Percentiles rank a stretch among this genome's conserved stretches.
These are phyloP conservation scores for Zaprionus capensis DNA, from an alignment of 1,140 invertebrate genomes.

Conservation along the genomic window DNA sequence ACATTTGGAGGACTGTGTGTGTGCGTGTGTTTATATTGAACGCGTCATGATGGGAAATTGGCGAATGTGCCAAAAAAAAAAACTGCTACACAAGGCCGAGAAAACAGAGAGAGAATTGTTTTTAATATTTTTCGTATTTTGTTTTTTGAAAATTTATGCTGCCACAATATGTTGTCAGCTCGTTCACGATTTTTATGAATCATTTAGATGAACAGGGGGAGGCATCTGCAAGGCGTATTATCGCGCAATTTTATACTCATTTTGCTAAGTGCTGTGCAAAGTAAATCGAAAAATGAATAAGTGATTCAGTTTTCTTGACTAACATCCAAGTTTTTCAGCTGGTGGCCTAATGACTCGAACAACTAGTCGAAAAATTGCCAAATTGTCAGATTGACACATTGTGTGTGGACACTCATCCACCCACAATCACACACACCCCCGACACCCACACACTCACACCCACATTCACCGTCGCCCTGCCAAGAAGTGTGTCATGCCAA, in stretches of 20 bases:
- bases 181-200: conserved; percentile 63
- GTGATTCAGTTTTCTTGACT: conserved; percentile 65
- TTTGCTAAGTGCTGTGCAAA: conserved; percentile 10
- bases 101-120: neutral
- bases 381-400: conserved; percentile 52
- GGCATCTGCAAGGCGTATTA: conserved; percentile 31
- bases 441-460: neutral
- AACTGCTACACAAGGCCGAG: conserved; percentile 56
- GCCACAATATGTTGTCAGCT: conserved; percentile 35
- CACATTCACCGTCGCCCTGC: neutral
- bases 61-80: conserved; percentile 66
- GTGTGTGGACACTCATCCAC: neutral
- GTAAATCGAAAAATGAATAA: conserved; percentile 2
- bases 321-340: conserved; percentile 45
- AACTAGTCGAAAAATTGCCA: conserved; percentile 43
- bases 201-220: conserved; percentile 52
- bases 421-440: neutral
- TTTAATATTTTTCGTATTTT: conserved; percentile 44
- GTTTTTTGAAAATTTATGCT: conserved; percentile 53
- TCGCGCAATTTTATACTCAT: conserved; percentile 34
- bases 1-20: conserved; percentile 30
- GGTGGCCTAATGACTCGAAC: conserved; percentile 62
- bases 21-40: conserved; percentile 38
- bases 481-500: conserved; percentile 48
- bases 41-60: conserved; percentile 46